Evolutionary conservation across 92 coral and sea anemone species (phyloP), one percentile per base, ranked within the genome.

Genomic region (Phenganax marumi): DNA sequence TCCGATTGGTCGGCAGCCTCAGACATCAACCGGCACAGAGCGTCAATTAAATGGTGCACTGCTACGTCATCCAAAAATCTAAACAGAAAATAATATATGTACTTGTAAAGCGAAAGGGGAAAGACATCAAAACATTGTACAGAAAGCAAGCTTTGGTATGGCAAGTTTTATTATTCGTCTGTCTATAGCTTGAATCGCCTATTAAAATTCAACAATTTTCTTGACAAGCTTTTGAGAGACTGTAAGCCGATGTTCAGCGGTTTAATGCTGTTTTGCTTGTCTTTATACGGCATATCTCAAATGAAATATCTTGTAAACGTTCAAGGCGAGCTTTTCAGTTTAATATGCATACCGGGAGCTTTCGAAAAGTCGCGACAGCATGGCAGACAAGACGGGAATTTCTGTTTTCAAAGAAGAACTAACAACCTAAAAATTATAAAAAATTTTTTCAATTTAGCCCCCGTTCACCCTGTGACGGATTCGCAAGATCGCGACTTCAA

Each of bases 51-150:
- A 83, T 96, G 99, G 48, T 96, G 99, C 16, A 96, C 84, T 1
- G 97, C 99, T 10, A 96, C 99, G 72, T 96, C 99, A 80, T 96
- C 99, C 39, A 96, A 89, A 64, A 92, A 96, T 84, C 99, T 96
- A 48, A 58, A 53, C 47, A 58, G 48, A 0, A 7, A 84, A 48
- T 18, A 47, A 47, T 10, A 22, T 8, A 60, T 60, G 8, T 1
- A 60, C n/a, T 4, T 7, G 8, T 7, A 18, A 58, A 18, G n/a
- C 43, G 43, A 33, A 33, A 5, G 43, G 43, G 43, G 5, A 5
- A 33, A 33, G 2, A 33, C 43, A 1, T 33, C 43, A 33, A 33
- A 33, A 33, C 43, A 33, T 33, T 5, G 5, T 5, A 33, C 43
- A 33, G 43, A 33, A 33, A 21, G 63, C 22, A 56, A 14, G 63